Conservation (phyloP, 2,888 invertebrate genomes). For the Drosophila picticornis region DNA sequence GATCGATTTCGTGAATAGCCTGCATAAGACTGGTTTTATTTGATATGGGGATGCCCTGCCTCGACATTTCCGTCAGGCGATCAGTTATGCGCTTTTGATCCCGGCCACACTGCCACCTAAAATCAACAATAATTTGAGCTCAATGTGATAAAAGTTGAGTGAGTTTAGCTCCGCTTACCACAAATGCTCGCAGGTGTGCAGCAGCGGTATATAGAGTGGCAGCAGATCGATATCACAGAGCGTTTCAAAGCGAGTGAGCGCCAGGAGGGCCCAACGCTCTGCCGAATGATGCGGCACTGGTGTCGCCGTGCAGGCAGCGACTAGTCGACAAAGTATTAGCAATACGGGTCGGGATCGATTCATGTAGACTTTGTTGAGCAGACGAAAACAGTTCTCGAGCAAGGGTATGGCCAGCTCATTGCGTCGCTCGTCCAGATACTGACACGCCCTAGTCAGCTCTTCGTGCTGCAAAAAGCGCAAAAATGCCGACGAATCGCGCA, state of each 20-base stretch:
- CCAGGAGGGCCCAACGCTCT: conserved; percentile 89
- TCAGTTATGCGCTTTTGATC: conserved; percentile 88
- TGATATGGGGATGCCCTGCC: conserved; percentile 89
- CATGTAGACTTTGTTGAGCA: conserved; percentile 88
- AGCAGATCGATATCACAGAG: conserved; percentile 90
- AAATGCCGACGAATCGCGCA: conserved; percentile 87
- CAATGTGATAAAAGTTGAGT: too few species aligned
- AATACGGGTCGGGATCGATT: conserved; percentile 90
- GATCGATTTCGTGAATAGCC: conserved; percentile 88
- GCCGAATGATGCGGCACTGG: conserved; percentile 87
- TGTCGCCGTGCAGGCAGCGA: conserved; percentile 86
- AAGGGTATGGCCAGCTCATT: conserved; percentile 88
- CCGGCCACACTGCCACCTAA: conserved; percentile 88
- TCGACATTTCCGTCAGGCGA: conserved; percentile 88
- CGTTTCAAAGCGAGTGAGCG: conserved; percentile 89
- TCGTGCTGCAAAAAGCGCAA: conserved; percentile 88
- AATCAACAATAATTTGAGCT: conserved; percentile 65
- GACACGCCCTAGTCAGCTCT: conserved; percentile 88
- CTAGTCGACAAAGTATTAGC: conserved; percentile 88
- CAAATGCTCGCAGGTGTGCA: conserved; percentile 89
- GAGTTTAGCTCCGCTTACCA: conserved; percentile 85
- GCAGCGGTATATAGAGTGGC: conserved; percentile 89
- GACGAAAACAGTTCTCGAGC: conserved; percentile 89
- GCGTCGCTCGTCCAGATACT: conserved; percentile 87
- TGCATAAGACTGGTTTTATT: conserved; percentile 87